Evolutionary conservation across 92 coral and sea anemone genomes (phyloP).

Genomic region (Porites cylindrica): DNA sequence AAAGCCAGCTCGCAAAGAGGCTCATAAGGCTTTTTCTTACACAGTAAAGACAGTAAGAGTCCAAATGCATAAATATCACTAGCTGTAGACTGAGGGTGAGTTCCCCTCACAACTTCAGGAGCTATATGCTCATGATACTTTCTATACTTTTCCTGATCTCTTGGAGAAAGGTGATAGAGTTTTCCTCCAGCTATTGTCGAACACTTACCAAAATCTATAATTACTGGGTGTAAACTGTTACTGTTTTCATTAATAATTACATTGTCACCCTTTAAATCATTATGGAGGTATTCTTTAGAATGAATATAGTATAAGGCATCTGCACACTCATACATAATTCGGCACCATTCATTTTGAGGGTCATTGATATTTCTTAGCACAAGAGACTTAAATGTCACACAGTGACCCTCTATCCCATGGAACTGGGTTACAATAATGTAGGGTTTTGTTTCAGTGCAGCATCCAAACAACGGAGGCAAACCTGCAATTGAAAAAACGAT

Average conservation of each 20-base stretch:
- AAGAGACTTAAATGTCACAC: conserved; percentile 27
- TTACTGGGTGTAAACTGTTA: neutral
- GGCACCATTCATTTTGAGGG: conserved; percentile 10
- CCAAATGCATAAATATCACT: conserved; percentile 44
- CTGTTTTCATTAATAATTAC: conserved; percentile 23
- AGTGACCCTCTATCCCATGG: conserved; percentile 54
- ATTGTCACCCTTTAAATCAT: conserved; percentile 49
- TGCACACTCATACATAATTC: conserved; percentile 50
- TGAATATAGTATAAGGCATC: conserved; percentile 43
- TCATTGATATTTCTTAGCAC: neutral
- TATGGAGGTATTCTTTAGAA: conserved; percentile 34
- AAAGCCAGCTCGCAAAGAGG: too few relatives aligned
- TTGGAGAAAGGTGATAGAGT: neutral
- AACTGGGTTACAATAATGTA: conserved; percentile 61
- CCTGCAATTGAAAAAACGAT: conserved; percentile 26
- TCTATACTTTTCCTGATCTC: conserved; percentile 17
- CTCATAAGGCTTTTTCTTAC: too few relatives aligned
- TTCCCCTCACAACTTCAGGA: conserved; percentile 12
- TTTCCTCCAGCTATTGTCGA: neutral
- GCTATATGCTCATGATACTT: neutral
- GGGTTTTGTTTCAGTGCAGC: conserved; percentile 35
- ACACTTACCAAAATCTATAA: conserved; percentile 24
- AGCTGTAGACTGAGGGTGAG: conserved; percentile 28
- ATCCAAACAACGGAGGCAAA: conserved; percentile 65
- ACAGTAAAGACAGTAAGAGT: too few relatives aligned